These are phyloP conservation scores for Rhamphomyia laevipes DNA, from an alignment of 2,888 invertebrate genomes.

Conservation along the genomic window DNA sequence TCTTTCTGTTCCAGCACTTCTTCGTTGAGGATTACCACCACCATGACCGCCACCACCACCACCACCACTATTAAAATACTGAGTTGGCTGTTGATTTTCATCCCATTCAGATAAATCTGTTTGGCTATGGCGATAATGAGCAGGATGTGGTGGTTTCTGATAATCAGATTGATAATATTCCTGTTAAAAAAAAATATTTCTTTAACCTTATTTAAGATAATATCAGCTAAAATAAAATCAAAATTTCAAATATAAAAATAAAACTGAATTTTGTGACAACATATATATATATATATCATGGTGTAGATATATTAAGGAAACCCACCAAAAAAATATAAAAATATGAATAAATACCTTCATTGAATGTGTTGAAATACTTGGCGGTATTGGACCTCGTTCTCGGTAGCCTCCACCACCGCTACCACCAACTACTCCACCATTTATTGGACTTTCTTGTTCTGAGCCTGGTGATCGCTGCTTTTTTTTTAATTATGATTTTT, in stretches of 20 bases:
- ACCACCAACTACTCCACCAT: conserved; percentile 20
- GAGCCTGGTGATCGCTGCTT: conserved; percentile 38
- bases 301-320: too few species aligned
- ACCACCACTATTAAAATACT: conserved; percentile 28
- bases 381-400: conserved; percentile 46
- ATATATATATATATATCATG: neutral
- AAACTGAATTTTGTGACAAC: too few species aligned
- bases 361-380: conserved; percentile 58
- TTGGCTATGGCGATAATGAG: conserved; percentile 39
- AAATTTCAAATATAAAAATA: too few species aligned
- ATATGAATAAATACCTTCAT: conserved; percentile 46
- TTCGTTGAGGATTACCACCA: conserved; percentile 22
- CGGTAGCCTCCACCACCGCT: conserved; percentile 36
- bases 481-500: conserved; percentile 12
- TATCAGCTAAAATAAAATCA: too few species aligned
- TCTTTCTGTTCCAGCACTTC: conserved; percentile 27
- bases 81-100: conserved; percentile 33
- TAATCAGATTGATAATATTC: conserved; percentile 46
- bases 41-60: conserved; percentile 23
- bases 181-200: conserved; percentile 22
- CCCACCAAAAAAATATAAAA: conserved; percentile 1
- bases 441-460: conserved; percentile 39
- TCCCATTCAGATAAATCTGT: conserved; percentile 39
- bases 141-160: conserved; percentile 31
- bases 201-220: neutral